Conservation (phyloP, 2,113 vertebrate species). For the Agelaius phoeniceus region DNA sequence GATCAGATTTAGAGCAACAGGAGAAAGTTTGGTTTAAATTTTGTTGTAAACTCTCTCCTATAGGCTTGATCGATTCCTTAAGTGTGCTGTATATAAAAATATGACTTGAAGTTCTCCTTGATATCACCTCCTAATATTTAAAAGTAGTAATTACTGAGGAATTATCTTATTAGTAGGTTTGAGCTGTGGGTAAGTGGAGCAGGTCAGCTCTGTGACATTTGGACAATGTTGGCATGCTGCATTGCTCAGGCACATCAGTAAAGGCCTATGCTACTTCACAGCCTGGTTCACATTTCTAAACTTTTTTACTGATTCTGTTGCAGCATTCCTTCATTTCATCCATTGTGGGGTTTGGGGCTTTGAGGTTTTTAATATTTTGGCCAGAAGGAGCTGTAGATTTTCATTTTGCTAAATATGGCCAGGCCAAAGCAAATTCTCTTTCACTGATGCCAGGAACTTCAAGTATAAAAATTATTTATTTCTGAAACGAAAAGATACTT, state of each 20-base stretch:
- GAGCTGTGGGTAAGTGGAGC: neutral
- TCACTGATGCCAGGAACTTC: neutral
- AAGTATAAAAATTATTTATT: neutral
- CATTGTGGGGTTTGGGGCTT: neutral
- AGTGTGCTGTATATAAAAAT: neutral
- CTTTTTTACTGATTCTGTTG: neutral
- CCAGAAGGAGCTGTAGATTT: neutral
- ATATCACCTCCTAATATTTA: neutral
- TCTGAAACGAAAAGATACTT: neutral
- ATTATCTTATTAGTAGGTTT: neutral
- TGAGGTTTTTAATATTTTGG: neutral
- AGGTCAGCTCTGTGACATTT: neutral
- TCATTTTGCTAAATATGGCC: neutral
- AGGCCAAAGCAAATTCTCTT: neutral
- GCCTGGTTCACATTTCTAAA: neutral
- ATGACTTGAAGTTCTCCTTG: neutral
- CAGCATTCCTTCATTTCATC: neutral
- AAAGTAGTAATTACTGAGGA: neutral
- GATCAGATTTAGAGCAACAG: neutral
- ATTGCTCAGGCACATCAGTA: neutral
- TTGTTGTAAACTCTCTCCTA: neutral
- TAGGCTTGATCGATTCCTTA: neutral
- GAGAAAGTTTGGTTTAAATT: neutral
- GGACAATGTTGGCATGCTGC: fast-evolving
- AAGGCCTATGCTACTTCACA: neutral